phyloP scores from a whole-genome alignment of 1,140 invertebrate genomes.

The Magallana gigas region DNA sequence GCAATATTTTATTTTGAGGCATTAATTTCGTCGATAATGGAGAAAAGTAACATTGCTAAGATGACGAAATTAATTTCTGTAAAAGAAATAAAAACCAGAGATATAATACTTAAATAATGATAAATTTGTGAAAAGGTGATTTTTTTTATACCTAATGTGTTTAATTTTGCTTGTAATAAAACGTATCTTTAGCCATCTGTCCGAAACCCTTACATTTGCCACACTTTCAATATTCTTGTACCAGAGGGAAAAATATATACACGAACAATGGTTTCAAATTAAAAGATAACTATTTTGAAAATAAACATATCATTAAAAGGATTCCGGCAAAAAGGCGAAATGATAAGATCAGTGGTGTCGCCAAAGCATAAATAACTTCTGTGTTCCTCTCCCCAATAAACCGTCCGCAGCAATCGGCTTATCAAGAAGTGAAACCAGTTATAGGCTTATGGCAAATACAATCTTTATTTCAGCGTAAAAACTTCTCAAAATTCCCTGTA shows the following conservation, averaged over 20 bases:
- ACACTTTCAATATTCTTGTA: no score
- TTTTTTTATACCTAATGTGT: no score
- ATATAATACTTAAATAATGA: no score
- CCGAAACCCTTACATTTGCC: no score
- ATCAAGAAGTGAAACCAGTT: constrained; percentile 1
- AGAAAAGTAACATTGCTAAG: background rate
- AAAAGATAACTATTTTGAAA: constrained; percentile 20
- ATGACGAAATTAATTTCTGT: no score
- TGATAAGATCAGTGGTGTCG: constrained; percentile 18
- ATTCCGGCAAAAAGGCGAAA: constrained; percentile 29
- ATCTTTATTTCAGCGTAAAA: constrained; percentile 31
- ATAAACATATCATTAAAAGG: constrained; percentile 37
- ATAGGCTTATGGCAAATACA: constrained; percentile 27
- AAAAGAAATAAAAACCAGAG: no score
- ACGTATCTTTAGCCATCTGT: no score
- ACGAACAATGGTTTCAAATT: constrained; percentile 13
- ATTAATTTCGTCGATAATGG: constrained; percentile 1
- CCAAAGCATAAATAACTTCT: constrained; percentile 4
- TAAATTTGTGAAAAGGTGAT: no score
- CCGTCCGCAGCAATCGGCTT: background rate
- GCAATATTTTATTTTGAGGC: background rate
- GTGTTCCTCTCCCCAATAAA: constrained; percentile 4
- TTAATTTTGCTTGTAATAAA: no score
- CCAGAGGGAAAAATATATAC: background rate
- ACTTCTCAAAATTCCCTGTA: background rate